Evolutionary conservation across 2,888 invertebrate species (phyloP).

Genomic region (Limulus polyphemus): DNA sequence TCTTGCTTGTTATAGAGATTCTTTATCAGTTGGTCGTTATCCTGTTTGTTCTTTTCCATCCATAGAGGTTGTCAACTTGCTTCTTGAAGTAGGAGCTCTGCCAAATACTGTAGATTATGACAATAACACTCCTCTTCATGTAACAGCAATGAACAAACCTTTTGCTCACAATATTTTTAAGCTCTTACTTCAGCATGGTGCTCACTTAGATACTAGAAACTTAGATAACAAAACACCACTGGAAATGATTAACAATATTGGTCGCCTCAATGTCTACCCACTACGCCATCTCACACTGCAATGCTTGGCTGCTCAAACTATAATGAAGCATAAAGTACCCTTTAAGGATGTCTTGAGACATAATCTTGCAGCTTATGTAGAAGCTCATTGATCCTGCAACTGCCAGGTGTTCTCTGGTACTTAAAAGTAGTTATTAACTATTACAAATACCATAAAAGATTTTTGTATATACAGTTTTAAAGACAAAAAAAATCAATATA

Average conservation of each 20-base stretch:
- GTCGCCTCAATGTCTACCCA: constrained; percentile 54
- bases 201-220: constrained; percentile 72
- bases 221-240: constrained; percentile 61
- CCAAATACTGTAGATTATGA: constrained; percentile 64
- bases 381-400: constrained; percentile 26
- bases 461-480: too few species aligned
- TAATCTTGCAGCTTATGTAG: constrained; percentile 31
- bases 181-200: constrained; percentile 62
- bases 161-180: constrained; percentile 57
- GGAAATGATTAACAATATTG: constrained; percentile 50
- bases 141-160: constrained; percentile 58
- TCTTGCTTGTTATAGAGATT: constrained; percentile 68
- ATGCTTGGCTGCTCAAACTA: constrained; percentile 71
- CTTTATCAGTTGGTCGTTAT: constrained; percentile 51
- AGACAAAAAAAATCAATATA: too few species aligned
- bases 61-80: constrained; percentile 53
- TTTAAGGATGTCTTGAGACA: constrained; percentile 31
- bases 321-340: constrained; percentile 39
- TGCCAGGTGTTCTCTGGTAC: too few species aligned
- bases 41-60: constrained; percentile 59
- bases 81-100: constrained; percentile 69
- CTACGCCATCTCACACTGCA: constrained; percentile 64
- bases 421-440: too few species aligned
- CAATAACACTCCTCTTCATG: constrained; percentile 77
- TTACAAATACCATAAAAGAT: too few species aligned